Evolutionary conservation across 2,113 vertebrate genomes (phyloP), one percentile per base, ranked within the genome.

Genomic region (Laterallus jamaicensis): DNA sequence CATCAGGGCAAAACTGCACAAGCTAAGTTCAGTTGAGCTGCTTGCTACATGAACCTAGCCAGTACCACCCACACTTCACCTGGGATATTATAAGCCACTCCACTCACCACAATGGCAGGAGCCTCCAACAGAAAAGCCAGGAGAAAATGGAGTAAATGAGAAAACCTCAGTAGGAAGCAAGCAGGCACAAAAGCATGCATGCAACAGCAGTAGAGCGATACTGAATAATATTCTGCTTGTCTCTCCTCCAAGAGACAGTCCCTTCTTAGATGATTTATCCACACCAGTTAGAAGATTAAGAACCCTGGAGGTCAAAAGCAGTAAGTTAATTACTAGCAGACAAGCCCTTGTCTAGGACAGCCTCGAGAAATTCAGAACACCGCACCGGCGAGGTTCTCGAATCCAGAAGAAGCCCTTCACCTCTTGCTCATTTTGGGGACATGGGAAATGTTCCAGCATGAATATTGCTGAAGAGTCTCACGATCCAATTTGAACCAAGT

Each of bases 291-390:
- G 21, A 95, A 63, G 22, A 92, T 71, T 67, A 75, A 77, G 52
- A 92, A 37, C 22, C 75, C 60, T 42, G 10, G 24, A 86, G 71
- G 73, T 93, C 76, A 93, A 86, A 82, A 86, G 56, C 59, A 92
- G 60, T 86, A 82, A 86, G 67, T 82, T 69, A 85, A 88, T 93
- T 93, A 82, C 73, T 82, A 92, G 88, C 68, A 86, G 71, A 87
- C 68, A 92, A 81, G 17, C 9, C 56, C 37, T 88, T 95, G 79
- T 71, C 71, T 71, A 83, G 12, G 60, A 50, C 56, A 90, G 54
- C 21, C 35, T 70, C 13, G 12, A 93, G 52, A 94, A 81, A 81
- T 68, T 92, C 71, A 70, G 39, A 70, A 88, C 55, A 67, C 74
- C 47, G 68, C 40, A 62, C 35, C 19, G 40, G 59, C 32, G 40